Conservation (phyloP, 2,113 vertebrate species). For the Grus americana region DNA sequence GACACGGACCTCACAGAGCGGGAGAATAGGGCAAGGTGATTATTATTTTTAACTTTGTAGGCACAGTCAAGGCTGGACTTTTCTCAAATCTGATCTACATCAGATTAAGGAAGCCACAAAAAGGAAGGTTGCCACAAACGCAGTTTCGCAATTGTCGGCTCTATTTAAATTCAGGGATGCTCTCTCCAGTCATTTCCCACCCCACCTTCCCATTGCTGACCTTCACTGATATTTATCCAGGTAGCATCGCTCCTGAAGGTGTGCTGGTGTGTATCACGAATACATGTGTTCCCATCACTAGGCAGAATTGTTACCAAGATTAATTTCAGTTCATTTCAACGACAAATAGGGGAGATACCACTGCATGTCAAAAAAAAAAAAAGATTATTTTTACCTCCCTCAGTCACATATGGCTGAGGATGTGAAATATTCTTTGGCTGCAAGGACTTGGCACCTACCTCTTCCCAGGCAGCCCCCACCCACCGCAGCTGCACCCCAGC, state of each 20-base stretch:
- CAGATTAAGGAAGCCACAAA: fast-evolving
- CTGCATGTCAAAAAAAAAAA: neutral
- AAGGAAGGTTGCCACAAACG: neutral
- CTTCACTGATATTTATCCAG: neutral
- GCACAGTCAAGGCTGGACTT: neutral
- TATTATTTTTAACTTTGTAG: neutral
- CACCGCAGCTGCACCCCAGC: neutral
- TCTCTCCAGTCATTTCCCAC: neutral
- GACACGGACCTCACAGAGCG: neutral
- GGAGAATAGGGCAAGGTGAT: neutral
- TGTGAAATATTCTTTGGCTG: neutral
- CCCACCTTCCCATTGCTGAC: neutral
- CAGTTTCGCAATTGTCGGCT: neutral
- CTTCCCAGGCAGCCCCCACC: neutral
- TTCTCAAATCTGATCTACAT: neutral
- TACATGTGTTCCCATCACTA: neutral
- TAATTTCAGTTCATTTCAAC: neutral
- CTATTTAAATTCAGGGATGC: neutral
- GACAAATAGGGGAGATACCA: neutral
- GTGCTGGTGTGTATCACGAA: neutral
- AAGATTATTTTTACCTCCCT: constrained; percentile 25
- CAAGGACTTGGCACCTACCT: neutral
- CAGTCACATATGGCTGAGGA: neutral
- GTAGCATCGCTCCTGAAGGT: neutral
- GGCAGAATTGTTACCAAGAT: neutral